Evolutionary conservation across 2,888 invertebrate genomes (phyloP).

Genomic region (Idaea aversata): DNA sequence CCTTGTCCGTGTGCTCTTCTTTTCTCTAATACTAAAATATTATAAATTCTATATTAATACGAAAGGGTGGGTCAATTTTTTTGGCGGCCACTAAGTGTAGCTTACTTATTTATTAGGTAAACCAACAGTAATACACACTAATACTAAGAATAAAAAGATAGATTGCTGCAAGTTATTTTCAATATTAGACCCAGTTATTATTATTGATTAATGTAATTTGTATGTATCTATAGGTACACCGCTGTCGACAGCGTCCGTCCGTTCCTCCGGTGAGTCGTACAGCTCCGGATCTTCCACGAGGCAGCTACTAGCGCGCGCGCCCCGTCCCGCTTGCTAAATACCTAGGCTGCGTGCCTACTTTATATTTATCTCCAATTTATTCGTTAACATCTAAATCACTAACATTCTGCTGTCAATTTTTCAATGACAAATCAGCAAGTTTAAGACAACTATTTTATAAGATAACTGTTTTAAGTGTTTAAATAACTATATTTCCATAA

Average conservation of each 20-base stretch:
- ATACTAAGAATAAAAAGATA: too few species aligned
- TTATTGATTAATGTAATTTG: background rate
- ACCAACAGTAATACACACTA: too few species aligned
- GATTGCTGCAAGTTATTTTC: background rate
- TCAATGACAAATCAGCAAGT: background rate
- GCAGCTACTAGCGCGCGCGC: slow-evolving; percentile 77
- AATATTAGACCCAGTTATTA: background rate
- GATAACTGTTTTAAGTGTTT: background rate
- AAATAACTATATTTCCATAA: too few species aligned
- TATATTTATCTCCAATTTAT: background rate
- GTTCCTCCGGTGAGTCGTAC: slow-evolving; percentile 90
- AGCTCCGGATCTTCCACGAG: slow-evolving; percentile 90
- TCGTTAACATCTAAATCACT: background rate
- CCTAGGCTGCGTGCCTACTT: background rate
- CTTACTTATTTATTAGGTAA: too few species aligned
- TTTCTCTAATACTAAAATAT: too few species aligned
- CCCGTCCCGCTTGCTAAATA: slow-evolving; percentile 48
- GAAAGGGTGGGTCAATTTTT: too few species aligned
- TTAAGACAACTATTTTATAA: background rate
- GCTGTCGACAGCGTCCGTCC: slow-evolving; percentile 82
- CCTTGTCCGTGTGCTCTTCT: too few species aligned
- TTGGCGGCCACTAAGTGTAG: too few species aligned
- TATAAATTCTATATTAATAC: too few species aligned
- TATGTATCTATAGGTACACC: slow-evolving; percentile 80
- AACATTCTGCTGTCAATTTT: background rate